Evolutionary conservation across 2,888 invertebrate species (phyloP).

Genomic region (Noctua fimbriata): DNA sequence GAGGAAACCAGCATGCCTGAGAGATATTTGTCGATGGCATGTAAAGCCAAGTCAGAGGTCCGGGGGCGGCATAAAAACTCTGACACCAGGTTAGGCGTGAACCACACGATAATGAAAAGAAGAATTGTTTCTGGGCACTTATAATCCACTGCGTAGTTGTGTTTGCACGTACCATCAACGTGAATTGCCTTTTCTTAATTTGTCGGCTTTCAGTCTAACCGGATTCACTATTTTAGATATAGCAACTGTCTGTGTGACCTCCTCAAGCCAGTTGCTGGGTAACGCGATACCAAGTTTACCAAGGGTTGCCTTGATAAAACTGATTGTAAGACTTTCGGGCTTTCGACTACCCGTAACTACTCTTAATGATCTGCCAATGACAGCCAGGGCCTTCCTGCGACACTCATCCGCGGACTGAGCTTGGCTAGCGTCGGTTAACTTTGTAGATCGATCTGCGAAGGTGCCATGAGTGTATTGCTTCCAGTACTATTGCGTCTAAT

Average conservation of each 20-base stretch:
- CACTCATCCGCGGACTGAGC: neutral
- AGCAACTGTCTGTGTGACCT: neutral
- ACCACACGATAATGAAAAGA: no score
- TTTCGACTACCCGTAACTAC: no score
- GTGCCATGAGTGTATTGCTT: neutral
- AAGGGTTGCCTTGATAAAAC: no score
- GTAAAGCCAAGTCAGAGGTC: no score
- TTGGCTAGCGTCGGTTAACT: neutral
- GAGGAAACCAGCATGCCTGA: no score
- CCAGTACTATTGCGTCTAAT: constrained; percentile 22
- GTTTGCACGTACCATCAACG: neutral
- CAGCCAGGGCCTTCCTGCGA: neutral
- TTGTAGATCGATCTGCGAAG: neutral
- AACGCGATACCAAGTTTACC: neutral
- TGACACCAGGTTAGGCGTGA: no score
- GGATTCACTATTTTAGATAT: neutral
- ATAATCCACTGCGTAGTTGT: neutral
- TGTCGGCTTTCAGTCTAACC: neutral
- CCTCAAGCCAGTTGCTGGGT: neutral
- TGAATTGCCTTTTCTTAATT: neutral
- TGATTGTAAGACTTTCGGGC: no score
- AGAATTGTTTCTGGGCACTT: neutral
- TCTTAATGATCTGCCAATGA: neutral
- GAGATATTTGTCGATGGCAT: no score
- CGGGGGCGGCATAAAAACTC: no score